Conservation (phyloP, 2,797 vertebrate genomes). For the Eutrigla gurnardus region DNA sequence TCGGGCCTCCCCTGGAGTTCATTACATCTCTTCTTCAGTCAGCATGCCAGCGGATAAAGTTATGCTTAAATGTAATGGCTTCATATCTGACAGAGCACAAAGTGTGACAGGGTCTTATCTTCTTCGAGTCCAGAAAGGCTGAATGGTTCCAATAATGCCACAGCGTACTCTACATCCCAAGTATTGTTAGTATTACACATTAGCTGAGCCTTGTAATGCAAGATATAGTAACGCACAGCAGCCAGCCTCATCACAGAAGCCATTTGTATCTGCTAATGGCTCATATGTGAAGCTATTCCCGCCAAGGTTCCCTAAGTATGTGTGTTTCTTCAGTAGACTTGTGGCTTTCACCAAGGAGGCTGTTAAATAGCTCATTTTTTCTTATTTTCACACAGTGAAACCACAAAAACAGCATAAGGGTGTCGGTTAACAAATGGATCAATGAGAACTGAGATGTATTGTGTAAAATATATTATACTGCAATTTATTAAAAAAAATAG, state of each 20-base stretch:
- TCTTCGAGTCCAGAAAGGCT: not conserved
- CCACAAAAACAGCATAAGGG: not conserved
- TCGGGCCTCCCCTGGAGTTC: conserved; percentile 42
- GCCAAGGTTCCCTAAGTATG: conserved; percentile 10
- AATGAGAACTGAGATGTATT: not conserved
- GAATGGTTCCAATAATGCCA: not conserved
- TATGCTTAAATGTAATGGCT: conserved; percentile 22
- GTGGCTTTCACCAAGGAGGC: conserved; percentile 1
- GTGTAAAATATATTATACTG: not conserved
- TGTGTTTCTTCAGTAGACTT: conserved; percentile 5
- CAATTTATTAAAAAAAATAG: not conserved
- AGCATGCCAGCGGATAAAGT: conserved; percentile 11
- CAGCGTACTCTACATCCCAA: not conserved
- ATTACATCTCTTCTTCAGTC: conserved; percentile 44
- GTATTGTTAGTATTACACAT: not conserved
- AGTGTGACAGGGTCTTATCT: not conserved
- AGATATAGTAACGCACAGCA: conserved; percentile 12
- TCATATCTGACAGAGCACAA: not conserved
- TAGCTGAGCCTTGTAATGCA: conserved; percentile 1
- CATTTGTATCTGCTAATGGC: conserved; percentile 45
- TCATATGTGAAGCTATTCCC: conserved; percentile 25
- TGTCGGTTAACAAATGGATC: not conserved
- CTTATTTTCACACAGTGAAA: not conserved
- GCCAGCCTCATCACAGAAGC: conserved; percentile 19
- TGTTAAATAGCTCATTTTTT: not conserved